Conservation (phyloP, 2,797 vertebrate species). For the Schizopygopsis malacanthus region DNA sequence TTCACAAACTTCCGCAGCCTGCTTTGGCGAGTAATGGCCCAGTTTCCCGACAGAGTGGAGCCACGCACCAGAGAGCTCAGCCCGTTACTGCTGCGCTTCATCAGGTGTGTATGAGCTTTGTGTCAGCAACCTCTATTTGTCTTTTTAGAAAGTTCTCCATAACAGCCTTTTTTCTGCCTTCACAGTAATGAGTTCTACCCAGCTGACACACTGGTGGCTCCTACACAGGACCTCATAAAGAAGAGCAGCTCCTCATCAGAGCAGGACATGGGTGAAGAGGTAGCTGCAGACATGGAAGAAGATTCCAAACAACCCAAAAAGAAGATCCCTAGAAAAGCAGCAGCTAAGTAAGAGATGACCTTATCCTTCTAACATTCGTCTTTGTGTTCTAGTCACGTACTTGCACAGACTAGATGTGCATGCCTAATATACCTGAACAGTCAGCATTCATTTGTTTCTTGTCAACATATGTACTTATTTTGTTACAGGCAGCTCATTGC, state of each 20-base stretch:
- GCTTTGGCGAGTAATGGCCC: conserved; percentile 90
- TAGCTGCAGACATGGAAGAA: conserved; percentile 69
- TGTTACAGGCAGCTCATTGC: conserved; percentile 85
- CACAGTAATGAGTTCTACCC: conserved; percentile 92
- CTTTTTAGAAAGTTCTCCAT: neutral
- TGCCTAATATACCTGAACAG: neutral
- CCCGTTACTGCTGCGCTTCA: conserved; percentile 91
- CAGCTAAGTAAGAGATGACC: conserved; percentile 73
- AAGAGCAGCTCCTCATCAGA: conserved; percentile 51
- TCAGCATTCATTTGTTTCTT: neutral
- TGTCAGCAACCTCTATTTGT: neutral
- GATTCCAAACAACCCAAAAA: conserved; percentile 80
- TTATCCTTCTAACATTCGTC: neutral
- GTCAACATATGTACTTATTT: neutral
- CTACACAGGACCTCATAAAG: conserved; percentile 88
- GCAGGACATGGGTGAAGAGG: conserved; percentile 35
- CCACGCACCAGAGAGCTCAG: conserved; percentile 91
- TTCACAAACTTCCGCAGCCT: conserved; percentile 92
- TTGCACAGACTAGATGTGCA: neutral
- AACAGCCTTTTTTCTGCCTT: conserved; percentile 7
- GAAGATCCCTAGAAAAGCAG: conserved; percentile 69
- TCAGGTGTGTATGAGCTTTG: conserved; percentile 79
- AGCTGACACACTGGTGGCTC: conserved; percentile 89
- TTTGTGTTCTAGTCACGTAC: neutral
- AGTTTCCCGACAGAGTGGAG: conserved; percentile 90